Percentiles rank a stretch among this genome's conserved stretches.
Conservation (phyloP, 2,888 invertebrate genomes). For the Epirrita christyi region DNA sequence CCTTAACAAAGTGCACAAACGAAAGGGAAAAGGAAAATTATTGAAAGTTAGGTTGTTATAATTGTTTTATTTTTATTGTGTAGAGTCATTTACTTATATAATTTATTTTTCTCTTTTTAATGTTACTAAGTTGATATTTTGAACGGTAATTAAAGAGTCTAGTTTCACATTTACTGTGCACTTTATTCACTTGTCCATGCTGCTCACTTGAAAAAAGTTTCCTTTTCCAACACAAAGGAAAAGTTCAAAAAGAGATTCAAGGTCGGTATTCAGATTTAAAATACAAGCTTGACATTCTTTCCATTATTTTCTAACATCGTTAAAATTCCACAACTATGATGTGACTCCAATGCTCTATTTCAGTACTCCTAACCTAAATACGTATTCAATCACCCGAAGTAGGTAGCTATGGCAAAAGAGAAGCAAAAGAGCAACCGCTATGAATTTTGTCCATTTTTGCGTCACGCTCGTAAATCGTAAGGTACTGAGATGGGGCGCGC, state of each 20-base stretch:
- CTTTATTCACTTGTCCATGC: too few relatives aligned
- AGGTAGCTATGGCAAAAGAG: constrained; percentile 23
- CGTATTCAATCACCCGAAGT: constrained; percentile 22
- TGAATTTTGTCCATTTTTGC: constrained; percentile 70
- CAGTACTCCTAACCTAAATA: constrained; percentile 16
- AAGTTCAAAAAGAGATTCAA: constrained; percentile 13
- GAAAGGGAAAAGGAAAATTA: too few relatives aligned
- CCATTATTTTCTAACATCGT: constrained; percentile 11
- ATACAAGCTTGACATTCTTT: constrained; percentile 22
- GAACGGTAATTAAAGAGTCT: too few relatives aligned
- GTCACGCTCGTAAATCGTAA: constrained; percentile 77
- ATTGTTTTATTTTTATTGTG: too few relatives aligned
- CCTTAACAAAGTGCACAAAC: too few relatives aligned
- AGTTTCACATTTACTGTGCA: too few relatives aligned
- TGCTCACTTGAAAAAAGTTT: too few relatives aligned
- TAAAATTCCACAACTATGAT: constrained; percentile 28
- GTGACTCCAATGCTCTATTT: constrained; percentile 26
- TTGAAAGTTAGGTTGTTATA: too few relatives aligned
- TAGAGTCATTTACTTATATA: too few relatives aligned
- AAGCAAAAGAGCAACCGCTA: constrained; percentile 44
- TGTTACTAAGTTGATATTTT: too few relatives aligned
- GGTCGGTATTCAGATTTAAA: constrained; percentile 10
- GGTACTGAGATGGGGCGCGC: constrained; percentile 68
- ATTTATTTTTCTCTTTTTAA: too few relatives aligned
- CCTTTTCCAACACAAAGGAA: too few relatives aligned